Base-by-base conservation (phyloP, 2,797 vertebrate species). In the Avahi laniger region DNA sequence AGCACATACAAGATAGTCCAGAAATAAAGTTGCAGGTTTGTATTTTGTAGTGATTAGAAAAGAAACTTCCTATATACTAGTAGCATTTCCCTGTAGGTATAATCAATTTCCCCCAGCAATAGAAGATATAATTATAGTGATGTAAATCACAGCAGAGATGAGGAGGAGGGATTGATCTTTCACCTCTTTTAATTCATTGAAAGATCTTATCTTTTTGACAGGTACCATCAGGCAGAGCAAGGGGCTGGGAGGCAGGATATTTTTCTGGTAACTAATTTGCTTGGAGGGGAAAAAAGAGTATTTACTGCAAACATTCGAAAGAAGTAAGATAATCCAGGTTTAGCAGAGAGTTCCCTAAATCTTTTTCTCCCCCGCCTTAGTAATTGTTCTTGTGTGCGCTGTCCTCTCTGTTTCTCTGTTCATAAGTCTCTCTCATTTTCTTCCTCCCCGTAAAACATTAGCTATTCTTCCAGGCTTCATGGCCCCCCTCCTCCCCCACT, bases 181-280 rank as follows among this genome's bases (percentile, higher is more conserved):
- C 96, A 96, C 98, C 98, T 98, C 92, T 92, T 94, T 98, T 98
- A 98, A 98, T 98, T 99, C 98, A 96, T 84, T 80, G 92, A 89
- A 97, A 99, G 98, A 99, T 98, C 98, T 98, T 99, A 98, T 99
- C 98, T 99, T 98, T 98, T 95, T 98, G 98, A 98, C 98, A 98
- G 98, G 90, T 98, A 93, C 97, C 97, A 96, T 98, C 98, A 98
- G 98, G 96, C 91, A 89, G 78, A 85, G 87, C 88, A 93, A 96
- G 97, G 89, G 94, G 41, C 78, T 98, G 87, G 93, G 92, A 97
- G 85, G 96, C 70, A 98, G 97, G 96, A 97, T 98, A 96, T 89
- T 98, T 98, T 98, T 96, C 89, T 97, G 35, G 86, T 94, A 97
- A 98, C 92, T 98, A 97, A 98, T 99, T 99, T 98, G 96, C 97